Base-by-base conservation (phyloP, 2,797 vertebrate genomes). In the Tamandua tetradactyla region DNA sequence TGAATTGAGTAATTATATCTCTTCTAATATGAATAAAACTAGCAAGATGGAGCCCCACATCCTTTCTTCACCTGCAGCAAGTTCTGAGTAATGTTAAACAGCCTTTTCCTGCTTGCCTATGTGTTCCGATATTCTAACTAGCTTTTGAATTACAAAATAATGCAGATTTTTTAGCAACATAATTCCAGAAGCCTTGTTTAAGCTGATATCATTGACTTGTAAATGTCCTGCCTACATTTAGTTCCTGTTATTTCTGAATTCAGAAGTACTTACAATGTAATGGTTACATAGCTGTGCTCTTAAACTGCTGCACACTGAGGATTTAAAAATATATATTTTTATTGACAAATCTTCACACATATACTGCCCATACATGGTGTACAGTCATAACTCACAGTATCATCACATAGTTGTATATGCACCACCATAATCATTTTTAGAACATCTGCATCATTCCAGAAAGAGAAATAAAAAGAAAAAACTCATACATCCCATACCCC, bases 251-350 rank as follows among this genome's bases (percentile, higher is more conserved):
- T 96, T 97, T 97, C 92, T 96, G 96, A 97, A 96, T 97, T 97
- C 96, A 96, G 95, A 96, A 96, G 95, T 97, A 97, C 96, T 97
- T 96, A 95, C 93, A 94, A 69, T 57, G 72, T 97, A 97, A 97
- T 97, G 90, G 93, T 94, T 94, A 68, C 47, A 69, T 89, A 85
- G 88, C 90, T 69, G 7, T 30, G 85, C 96, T 97, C 96, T 96
- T 89, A 96, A 94, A 93, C 88, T 95, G 68, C 83, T 61, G 86
- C 69, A 71, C 42, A 32, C 8, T 7, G 75, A 96, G n/a, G n/a
- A n/a, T n/a, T n/a, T n/a, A n/a, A n/a, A n/a, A n/a, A n/a, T n/a
- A n/a, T n/a, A n/a, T n/a, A n/a, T n/a, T n/a, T n/a, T n/a, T n/a
- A n/a, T n/a, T n/a, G n/a, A n/a, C n/a, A n/a, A n/a, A n/a, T n/a